A percentile compares a stretch with the other conserved stretches of the same genome.
Evolutionary conservation across 2,113 vertebrate species (phyloP).

Genomic region (Gopherus evgoodei): DNA sequence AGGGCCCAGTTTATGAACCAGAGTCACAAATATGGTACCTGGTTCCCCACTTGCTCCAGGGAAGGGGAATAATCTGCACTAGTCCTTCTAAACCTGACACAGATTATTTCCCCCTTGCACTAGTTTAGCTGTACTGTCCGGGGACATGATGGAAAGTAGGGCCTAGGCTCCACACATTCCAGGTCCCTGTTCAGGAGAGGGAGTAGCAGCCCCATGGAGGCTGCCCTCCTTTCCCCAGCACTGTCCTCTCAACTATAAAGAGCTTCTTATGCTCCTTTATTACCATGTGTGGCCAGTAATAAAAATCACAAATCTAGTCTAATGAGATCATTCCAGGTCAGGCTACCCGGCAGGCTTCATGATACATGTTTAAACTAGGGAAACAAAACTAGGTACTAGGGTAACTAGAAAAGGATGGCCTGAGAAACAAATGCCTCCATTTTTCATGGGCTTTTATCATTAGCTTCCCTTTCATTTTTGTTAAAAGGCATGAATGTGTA

Average conservation of each 20-base stretch:
- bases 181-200: not conserved
- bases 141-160: not conserved
- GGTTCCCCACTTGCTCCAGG: not conserved
- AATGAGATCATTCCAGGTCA: not conserved
- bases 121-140: not conserved
- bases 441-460: not conserved
- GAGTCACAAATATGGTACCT: not conserved
- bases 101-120: not conserved
- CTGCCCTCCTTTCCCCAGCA: not conserved
- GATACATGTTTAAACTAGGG: not conserved
- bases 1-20: not conserved
- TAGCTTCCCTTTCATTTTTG: not conserved
- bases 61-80: not conserved
- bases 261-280: not conserved
- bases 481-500: not conserved
- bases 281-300: not conserved
- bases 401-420: not conserved
- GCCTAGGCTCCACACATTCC: not conserved
- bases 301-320: not conserved
- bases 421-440: not conserved
- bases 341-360: not conserved
- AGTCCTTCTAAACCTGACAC: not conserved
- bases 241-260: not conserved
- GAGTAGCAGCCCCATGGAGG: not conserved
- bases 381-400: not conserved